Conservation (phyloP, 2,888 invertebrate species). For the Alcis repandata region DNA sequence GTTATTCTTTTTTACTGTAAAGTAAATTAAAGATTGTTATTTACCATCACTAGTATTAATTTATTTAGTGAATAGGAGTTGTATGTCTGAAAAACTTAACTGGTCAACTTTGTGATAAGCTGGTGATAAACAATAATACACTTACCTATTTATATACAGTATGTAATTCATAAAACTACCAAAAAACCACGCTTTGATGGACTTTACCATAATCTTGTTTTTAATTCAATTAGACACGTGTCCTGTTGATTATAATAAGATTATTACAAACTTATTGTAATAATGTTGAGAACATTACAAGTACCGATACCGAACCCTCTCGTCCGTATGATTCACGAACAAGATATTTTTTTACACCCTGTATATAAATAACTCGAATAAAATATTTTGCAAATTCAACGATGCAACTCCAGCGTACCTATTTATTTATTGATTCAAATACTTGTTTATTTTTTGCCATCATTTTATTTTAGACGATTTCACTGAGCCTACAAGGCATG, state of each 20-base stretch:
- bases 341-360: not conserved
- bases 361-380: slow-evolving; percentile 4
- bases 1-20: not conserved
- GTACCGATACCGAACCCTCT: not conserved
- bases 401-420: not conserved
- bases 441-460: slow-evolving; percentile 2
- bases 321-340: not conserved
- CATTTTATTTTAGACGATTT: slow-evolving; percentile 17
- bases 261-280: no score
- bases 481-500: slow-evolving; percentile 66
- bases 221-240: not conserved
- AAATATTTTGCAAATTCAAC: slow-evolving; percentile 6
- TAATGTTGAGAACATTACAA: no score
- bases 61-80: slow-evolving; percentile 5
- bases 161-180: not conserved
- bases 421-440: no score
- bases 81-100: not conserved
- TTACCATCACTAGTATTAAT: slow-evolving; percentile 2
- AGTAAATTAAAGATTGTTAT: not conserved
- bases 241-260: no score
- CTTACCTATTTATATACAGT: not conserved
- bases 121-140: not conserved
- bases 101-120: not conserved
- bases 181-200: not conserved
- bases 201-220: not conserved